Base-by-base conservation (phyloP, 2,888 invertebrate species). In the Kryphioiulus occultus region DNA sequence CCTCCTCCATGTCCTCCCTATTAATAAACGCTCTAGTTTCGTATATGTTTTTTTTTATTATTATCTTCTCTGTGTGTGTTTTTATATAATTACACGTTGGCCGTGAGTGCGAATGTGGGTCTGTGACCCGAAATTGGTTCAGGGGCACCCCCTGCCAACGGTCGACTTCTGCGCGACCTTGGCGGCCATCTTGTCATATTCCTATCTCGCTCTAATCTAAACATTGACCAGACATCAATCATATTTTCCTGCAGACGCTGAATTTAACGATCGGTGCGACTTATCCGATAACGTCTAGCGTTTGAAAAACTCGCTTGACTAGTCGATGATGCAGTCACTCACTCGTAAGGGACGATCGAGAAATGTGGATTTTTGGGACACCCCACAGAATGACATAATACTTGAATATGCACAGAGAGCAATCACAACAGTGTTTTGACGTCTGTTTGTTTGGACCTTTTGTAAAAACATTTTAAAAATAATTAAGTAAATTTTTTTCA, bases 201-300 rank as follows among this genome's bases (percentile, higher is more conserved):
- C 12, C 12, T 1, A 44, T 44, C 17, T 17, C 59, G 68, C 44
- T 68, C 68, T 68, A 68, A 68, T 68, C 22, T 22, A 22, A 68
- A 68, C 68, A 68, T 68, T 68, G 68, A 22, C 68, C 68, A 68
- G 68, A 68, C 68, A 68, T 68, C 68, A 68, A 68, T 68, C 68
- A 68, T 68, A 68, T 22, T 22, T 35, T 35, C 0, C 22, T 26
- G 22, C 68, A 68, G 68, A 68, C 68, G 22, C 59, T n/a, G n/a
- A n/a, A n/a, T 35, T 35, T 68, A 68, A 68, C 68, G 68, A 68
- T 68, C 15, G 44, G 4, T 22, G 22, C 68, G 22, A 22, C 35
- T 4, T 35, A 35, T 35, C 35, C 35, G 35, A 68, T 68, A 68
- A 2, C n/a, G 59, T 59, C 59, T 59, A 59, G n/a, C 19, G 59